Evolutionary conservation across 2,888 invertebrate species (phyloP).

Genomic region (Scaptomyza cyrtandrae): DNA sequence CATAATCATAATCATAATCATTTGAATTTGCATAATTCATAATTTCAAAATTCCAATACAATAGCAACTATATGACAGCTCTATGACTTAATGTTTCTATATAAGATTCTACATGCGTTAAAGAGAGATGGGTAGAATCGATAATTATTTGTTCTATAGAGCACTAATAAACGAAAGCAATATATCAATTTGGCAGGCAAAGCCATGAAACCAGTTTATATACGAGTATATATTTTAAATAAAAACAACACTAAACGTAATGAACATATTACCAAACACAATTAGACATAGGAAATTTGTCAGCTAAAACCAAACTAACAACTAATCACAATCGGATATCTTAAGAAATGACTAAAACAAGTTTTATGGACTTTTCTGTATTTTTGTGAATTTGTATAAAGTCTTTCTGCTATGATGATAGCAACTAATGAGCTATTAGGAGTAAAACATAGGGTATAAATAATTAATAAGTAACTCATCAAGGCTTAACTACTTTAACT

Average conservation of each 20-base stretch:
- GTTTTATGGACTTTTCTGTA: conserved; percentile 66
- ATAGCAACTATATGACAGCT: conserved; percentile 44
- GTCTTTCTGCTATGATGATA: conserved; percentile 13
- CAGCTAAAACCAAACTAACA: conserved; percentile 60
- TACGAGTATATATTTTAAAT: not conserved
- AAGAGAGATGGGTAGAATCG: not conserved
- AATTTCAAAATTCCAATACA: conserved; percentile 74
- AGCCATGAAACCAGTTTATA: conserved; percentile 53
- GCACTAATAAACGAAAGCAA: conserved; percentile 51
- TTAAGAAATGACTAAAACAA: conserved; percentile 63
- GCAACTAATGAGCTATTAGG: conserved; percentile 16
- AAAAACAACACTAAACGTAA: conserved; percentile 49
- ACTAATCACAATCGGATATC: conserved; percentile 55
- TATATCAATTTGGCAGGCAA: conserved; percentile 57
- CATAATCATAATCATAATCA: conserved; percentile 47
- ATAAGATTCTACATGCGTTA: conserved; percentile 15
- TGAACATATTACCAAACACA: conserved; percentile 71
- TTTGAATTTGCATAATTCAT: conserved; percentile 74
- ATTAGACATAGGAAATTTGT: conserved; percentile 64
- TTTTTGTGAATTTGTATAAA: conserved; percentile 18
- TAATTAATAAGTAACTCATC: not conserved
- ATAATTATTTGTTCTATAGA: conserved; percentile 29
- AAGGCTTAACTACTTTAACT: not conserved
- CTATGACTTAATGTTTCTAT: conserved; percentile 29
- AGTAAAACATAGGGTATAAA: not conserved